phyloP scores from a whole-genome alignment of 2,888 invertebrate species.

The Noctua comes region DNA sequence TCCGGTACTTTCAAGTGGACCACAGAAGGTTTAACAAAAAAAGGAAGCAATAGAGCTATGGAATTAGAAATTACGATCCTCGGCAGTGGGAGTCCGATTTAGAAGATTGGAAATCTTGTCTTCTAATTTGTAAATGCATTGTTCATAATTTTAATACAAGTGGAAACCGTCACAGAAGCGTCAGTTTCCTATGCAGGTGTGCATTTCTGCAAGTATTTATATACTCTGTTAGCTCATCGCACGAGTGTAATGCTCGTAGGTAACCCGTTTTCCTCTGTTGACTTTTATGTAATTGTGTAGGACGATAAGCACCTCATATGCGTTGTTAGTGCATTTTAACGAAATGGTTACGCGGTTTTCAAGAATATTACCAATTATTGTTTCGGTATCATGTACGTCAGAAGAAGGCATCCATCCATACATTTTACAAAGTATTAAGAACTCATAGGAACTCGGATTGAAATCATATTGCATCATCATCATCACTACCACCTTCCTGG shows the following conservation, averaged over 20 bases:
- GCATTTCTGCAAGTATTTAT: slow-evolving; percentile 50
- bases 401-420: neutral
- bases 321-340: slow-evolving; percentile 34
- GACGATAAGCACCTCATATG: slow-evolving; percentile 58
- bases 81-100: neutral
- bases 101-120: neutral
- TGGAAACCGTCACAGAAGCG: slow-evolving; percentile 23
- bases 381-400: neutral
- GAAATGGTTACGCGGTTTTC: slow-evolving; percentile 26
- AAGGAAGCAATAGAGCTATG: neutral
- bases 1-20: neutral
- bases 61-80: neutral
- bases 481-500: too few species aligned
- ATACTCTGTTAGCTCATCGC: slow-evolving; percentile 61
- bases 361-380: neutral
- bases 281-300: slow-evolving; percentile 64
- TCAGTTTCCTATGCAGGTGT: slow-evolving; percentile 45
- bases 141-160: slow-evolving; percentile 21
- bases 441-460: too few species aligned
- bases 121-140: slow-evolving; percentile 5
- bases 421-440: too few species aligned
- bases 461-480: neutral
- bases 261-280: slow-evolving; percentile 67
- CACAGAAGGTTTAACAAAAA: neutral
- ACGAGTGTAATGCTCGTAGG: slow-evolving; percentile 55